Conservation (phyloP, 1,140 invertebrate species). For the Pseudomyrmex sp. region DNA sequence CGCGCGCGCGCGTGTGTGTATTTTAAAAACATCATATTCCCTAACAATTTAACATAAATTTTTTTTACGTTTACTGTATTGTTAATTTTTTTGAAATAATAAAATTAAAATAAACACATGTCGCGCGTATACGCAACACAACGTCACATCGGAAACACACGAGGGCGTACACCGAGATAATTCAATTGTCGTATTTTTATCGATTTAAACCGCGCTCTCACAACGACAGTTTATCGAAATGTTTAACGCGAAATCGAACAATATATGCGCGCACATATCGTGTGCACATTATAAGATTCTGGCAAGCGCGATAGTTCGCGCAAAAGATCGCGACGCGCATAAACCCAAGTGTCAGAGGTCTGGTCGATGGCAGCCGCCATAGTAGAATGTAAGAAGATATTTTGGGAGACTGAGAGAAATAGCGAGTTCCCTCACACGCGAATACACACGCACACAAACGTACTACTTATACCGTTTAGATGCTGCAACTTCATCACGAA, state of each 20-base stretch:
- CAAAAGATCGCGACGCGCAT: constrained; percentile 41
- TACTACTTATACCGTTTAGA: background rate
- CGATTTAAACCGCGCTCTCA: background rate
- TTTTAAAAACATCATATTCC: constrained; percentile 15
- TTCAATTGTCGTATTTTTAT: constrained; percentile 10
- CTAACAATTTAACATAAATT: constrained; percentile 29
- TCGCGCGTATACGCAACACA: background rate
- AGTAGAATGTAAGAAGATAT: constrained; percentile 53
- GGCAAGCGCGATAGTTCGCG: background rate
- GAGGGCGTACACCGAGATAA: background rate
- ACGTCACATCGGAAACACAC: background rate
- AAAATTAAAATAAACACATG: constrained; percentile 16
- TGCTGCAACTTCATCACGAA: constrained; percentile 4
- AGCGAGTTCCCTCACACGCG: constrained; percentile 8
- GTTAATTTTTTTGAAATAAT: constrained; percentile 1
- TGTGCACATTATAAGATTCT: background rate
- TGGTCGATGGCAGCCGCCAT: constrained; percentile 12
- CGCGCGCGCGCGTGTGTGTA: too few species aligned
- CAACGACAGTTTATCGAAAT: too few species aligned
- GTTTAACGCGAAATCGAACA: too few species aligned
- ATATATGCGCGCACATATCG: too few species aligned
- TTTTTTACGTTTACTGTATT: background rate
- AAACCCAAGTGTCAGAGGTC: background rate
- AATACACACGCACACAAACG: background rate
- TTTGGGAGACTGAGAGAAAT: constrained; percentile 44